Conservation (phyloP, 1,140 invertebrate species). For the Macrostomum lignano region DNA sequence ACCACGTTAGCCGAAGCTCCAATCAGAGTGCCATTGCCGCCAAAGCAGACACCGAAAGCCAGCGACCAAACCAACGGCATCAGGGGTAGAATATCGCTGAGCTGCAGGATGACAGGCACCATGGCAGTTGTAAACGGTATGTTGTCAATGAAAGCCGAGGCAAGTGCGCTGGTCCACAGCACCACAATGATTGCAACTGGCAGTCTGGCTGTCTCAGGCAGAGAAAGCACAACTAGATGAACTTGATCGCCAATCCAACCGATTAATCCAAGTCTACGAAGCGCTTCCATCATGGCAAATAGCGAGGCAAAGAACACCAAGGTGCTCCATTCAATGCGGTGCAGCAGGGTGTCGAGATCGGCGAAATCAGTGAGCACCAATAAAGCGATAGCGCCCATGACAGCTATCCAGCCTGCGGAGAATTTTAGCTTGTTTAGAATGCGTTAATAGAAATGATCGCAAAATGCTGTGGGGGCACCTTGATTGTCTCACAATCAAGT, state of each 20-base stretch:
- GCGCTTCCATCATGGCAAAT: conserved; percentile 59
- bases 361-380: conserved; percentile 38
- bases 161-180: conserved; percentile 46
- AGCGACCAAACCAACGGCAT: conserved; percentile 45
- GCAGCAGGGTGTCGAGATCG: conserved; percentile 48
- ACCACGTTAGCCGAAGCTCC: conserved; percentile 54
- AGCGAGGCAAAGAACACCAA: conserved; percentile 56
- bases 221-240: conserved; percentile 35
- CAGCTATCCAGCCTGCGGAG: conserved; percentile 51
- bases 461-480: too few species aligned
- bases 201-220: conserved; percentile 34
- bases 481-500: too few species aligned
- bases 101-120: conserved; percentile 39
- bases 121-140: conserved; percentile 58
- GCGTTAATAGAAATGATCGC: too few species aligned
- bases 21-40: conserved; percentile 53
- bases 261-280: conserved; percentile 39
- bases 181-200: conserved; percentile 42
- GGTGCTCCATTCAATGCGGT: conserved; percentile 58
- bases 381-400: conserved; percentile 43
- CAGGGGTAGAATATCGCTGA: conserved; percentile 40
- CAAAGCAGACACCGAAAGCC: conserved; percentile 48
- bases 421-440: too few species aligned
- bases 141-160: conserved; percentile 53
- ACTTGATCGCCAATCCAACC: conserved; percentile 42